phyloP scores from a whole-genome alignment of 2,888 invertebrate species.

The Eudemis profundana region DNA sequence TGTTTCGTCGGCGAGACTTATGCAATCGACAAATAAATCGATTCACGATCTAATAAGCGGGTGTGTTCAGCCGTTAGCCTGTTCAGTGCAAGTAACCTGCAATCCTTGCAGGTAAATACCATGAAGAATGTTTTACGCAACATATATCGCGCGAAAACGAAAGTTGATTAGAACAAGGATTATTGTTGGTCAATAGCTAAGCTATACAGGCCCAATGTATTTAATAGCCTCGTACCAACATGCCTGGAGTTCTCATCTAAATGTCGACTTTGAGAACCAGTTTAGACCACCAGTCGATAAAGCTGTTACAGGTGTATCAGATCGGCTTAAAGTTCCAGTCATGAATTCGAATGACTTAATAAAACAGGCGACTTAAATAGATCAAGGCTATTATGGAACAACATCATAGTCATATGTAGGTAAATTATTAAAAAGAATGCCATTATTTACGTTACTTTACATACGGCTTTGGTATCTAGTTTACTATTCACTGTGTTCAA shows the following conservation, averaged over 20 bases:
- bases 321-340: conserved; percentile 30
- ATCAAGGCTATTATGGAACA: conserved; percentile 13
- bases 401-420: too few species aligned
- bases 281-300: conserved; percentile 31
- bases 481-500: too few species aligned
- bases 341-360: conserved; percentile 30
- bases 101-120: conserved; percentile 37
- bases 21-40: conserved; percentile 76
- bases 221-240: conserved; percentile 10
- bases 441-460: neutral
- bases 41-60: conserved; percentile 50
- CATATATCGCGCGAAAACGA: conserved; percentile 34
- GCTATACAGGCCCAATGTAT: neutral
- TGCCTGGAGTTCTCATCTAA: conserved; percentile 25
- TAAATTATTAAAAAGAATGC: neutral
- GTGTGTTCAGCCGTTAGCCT: conserved; percentile 31
- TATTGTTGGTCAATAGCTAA: conserved; percentile 31
- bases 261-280: conserved; percentile 37
- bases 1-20: conserved; percentile 69
- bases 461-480: neutral
- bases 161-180: conserved; percentile 41
- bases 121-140: conserved; percentile 36
- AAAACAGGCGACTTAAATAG: conserved; percentile 28
- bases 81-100: conserved; percentile 32
- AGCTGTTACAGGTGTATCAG: conserved; percentile 35